These are phyloP conservation scores for Phortica magna DNA, from an alignment of 2,888 invertebrate genomes.

Conservation along the genomic window DNA sequence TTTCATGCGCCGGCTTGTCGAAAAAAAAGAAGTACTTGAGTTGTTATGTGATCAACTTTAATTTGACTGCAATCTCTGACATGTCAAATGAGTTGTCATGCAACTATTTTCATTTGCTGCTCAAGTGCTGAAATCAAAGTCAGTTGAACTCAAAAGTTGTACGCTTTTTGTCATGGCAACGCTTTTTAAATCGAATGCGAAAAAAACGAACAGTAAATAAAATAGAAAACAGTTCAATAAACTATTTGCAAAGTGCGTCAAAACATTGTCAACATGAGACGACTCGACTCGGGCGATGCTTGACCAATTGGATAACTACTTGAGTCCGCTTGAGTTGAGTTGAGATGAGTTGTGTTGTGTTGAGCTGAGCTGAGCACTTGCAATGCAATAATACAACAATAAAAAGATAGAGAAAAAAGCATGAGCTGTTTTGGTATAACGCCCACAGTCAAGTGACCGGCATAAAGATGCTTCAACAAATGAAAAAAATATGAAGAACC, in stretches of 20 bases:
- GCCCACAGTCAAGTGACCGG: not conserved
- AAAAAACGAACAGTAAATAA: not conserved
- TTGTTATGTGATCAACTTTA: too few species aligned
- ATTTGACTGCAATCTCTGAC: too few species aligned
- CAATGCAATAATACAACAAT: not conserved
- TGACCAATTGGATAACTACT: too few species aligned
- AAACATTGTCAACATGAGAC: too few species aligned
- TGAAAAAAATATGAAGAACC: not conserved
- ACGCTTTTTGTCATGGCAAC: not conserved
- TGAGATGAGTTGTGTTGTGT: too few species aligned
- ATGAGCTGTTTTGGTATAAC: not conserved
- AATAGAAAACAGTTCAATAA: not conserved
- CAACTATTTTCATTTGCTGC: not conserved
- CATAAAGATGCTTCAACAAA: slow-evolving; percentile 9
- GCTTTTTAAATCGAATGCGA: not conserved
- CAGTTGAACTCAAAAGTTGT: not conserved
- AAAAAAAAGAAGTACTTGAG: too few species aligned
- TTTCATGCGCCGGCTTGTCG: too few species aligned
- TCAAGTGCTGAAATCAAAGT: not conserved
- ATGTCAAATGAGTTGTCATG: not conserved
- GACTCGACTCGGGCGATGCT: too few species aligned
- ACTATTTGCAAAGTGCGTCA: not conserved
- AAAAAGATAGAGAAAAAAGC: not conserved
- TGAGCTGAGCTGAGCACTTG: too few species aligned
- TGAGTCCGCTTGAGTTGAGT: too few species aligned